Evolutionary conservation across 2,888 invertebrate species (phyloP).

Genomic region (Laspeyria flexula): DNA sequence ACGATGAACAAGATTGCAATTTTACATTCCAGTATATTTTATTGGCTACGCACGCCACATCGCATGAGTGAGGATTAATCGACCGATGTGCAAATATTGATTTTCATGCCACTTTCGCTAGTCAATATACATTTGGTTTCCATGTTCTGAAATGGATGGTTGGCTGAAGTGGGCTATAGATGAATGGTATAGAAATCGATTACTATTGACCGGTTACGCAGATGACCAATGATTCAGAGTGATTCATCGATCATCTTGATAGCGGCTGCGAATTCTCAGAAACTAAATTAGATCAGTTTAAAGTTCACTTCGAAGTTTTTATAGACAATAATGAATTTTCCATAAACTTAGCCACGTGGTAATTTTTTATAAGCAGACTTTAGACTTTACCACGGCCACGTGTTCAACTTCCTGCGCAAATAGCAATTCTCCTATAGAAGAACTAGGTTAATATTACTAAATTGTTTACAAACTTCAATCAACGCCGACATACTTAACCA

Average conservation of each 20-base stretch:
- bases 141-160: constrained; percentile 49
- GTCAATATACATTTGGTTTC: constrained; percentile 52
- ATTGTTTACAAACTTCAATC: not conserved
- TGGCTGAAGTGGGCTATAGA: constrained; percentile 41
- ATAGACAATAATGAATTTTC: constrained; percentile 15
- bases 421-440: not conserved
- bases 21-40: constrained; percentile 52
- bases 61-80: constrained; percentile 63
- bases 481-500: not conserved
- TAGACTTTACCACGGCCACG: not conserved
- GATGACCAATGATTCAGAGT: constrained; percentile 50
- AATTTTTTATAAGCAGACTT: not conserved
- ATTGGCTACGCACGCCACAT: constrained; percentile 58
- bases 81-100: constrained; percentile 59
- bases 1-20: constrained; percentile 32
- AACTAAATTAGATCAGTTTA: constrained; percentile 42
- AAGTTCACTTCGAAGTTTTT: constrained; percentile 27
- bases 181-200: constrained; percentile 43
- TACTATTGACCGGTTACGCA: constrained; percentile 35
- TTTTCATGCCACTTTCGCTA: constrained; percentile 68
- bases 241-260: constrained; percentile 58
- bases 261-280: constrained; percentile 46
- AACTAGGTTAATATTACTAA: constrained; percentile 3
- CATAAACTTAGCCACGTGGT: not conserved
- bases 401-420: not conserved